phyloP scores from a whole-genome alignment of 2,888 invertebrate genomes.

The Thecophora atra region DNA sequence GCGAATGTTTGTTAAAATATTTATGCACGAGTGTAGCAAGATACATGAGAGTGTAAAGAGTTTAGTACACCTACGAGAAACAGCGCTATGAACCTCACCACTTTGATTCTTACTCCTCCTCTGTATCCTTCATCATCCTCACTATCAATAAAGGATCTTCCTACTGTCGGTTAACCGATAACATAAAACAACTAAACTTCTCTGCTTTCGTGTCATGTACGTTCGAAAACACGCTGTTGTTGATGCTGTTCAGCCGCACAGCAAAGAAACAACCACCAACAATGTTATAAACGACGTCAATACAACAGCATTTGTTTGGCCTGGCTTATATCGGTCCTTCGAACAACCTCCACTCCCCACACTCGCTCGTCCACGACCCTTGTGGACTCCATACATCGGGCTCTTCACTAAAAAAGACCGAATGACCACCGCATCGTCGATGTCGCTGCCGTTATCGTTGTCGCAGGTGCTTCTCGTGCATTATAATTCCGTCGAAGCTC shows the following conservation, averaged over 20 bases:
- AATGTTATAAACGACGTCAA: constrained; percentile 7
- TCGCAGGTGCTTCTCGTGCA: constrained; percentile 67
- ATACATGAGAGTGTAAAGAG: too few species aligned
- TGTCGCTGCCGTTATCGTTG: too few species aligned
- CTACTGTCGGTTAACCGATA: constrained; percentile 27
- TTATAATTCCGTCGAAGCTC: constrained; percentile 65
- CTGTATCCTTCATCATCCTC: neutral
- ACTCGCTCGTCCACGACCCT: neutral
- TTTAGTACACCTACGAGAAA: too few species aligned
- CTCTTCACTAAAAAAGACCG: neutral
- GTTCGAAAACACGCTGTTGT: neutral
- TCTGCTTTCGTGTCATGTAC: constrained; percentile 14
- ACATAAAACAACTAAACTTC: constrained; percentile 10
- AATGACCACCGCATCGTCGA: constrained; percentile 52
- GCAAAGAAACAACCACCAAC: constrained; percentile 32
- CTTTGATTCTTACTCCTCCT: too few species aligned
- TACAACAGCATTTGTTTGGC: constrained; percentile 28
- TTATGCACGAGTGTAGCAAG: too few species aligned
- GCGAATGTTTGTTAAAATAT: too few species aligned
- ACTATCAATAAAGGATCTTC: constrained; percentile 32
- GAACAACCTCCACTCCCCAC: neutral
- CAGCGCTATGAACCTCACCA: too few species aligned
- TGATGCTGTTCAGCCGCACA: neutral
- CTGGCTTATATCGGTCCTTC: neutral
- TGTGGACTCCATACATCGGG: neutral